Evolutionary conservation across 2,888 invertebrate species (phyloP), one percentile per base, ranked within the genome.

Genomic region (Desoria tigrina): DNA sequence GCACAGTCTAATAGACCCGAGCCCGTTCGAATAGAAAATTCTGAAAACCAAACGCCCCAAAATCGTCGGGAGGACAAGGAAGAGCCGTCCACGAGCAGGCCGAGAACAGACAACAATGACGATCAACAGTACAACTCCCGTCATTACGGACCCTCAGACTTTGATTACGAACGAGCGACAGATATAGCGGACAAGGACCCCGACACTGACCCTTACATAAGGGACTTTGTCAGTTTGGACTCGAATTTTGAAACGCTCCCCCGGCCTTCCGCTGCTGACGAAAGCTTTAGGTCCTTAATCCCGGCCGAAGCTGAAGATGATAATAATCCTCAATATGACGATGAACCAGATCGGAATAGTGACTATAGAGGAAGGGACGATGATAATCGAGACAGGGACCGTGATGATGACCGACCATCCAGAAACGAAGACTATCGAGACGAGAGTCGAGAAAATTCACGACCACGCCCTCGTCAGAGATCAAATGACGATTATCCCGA

Each of bases 161-260:
- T n/a, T 18, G 37, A 56, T 11, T 23, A 21, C 37, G 39, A 56
- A 26, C 2, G 9, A 18, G n/a, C 42, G 9, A 14, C 42, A 23
- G 27, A 21, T n/a, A 23, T n/a, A n/a, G 57, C 18, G 26, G 60
- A 60, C 4, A 50, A 60, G 9, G 51, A 37, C 27, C 37, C 28
- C 3, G 45, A 23, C 16, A 6, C 50, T 16, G 45, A 23, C 16
- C 37, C 50, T 21, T 61, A 42, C 16, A 51, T 56, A 7, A 64
- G 54, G 32, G 69, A 70, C 28, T 70, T 63, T 57, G 55, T 64
- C n/a, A 65, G 65, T 23, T 49, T 70, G 18, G 66, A 70, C n/a
- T 55, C 66, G 6, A 70, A 70, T 32, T 70, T 65, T 26, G 62
- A 16, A 51, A 24, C 42, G 49, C 58, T 64, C 51, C 42, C 56